A percentile compares a stretch with the other conserved stretches of the same genome.
These are phyloP conservation scores for Cavia porcellus DNA, from an alignment of 2,113 vertebrate species.

Conservation along the genomic window DNA sequence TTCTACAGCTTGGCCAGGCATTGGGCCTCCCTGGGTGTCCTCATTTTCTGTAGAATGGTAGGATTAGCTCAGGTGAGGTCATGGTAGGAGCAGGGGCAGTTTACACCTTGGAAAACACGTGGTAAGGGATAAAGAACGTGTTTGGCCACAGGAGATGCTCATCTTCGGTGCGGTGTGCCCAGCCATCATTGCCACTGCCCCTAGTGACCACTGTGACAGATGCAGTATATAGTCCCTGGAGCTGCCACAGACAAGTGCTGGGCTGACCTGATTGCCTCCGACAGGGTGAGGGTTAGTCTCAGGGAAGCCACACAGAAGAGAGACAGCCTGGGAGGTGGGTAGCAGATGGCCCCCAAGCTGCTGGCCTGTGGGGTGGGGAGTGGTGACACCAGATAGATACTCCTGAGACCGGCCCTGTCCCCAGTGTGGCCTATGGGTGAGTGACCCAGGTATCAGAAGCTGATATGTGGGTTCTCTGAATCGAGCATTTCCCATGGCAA, in stretches of 20 bases:
- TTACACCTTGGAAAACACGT: neutral
- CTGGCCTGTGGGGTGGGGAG: conserved; percentile 71
- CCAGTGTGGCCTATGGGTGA: neutral
- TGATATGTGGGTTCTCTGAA: conserved; percentile 8
- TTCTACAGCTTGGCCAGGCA: fast-evolving
- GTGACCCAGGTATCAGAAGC: neutral
- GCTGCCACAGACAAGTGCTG: conserved; percentile 81
- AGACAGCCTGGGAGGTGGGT: conserved; percentile 82
- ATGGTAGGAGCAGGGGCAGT: neutral
- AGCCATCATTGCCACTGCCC: neutral
- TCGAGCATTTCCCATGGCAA: conserved; percentile 58
- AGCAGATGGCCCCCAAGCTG: conserved; percentile 90
- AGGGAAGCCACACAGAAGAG: conserved; percentile 87
- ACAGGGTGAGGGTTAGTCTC: conserved; percentile 87
- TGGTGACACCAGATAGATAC: neutral
- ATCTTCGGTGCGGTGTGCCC: neutral
- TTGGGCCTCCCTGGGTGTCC: no score
- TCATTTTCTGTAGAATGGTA: fast-evolving
- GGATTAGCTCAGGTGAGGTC: neutral
- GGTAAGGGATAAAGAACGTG: no score
- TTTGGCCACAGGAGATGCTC: neutral
- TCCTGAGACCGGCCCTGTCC: neutral
- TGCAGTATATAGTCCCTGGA: conserved; percentile 49
- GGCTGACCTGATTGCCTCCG: conserved; percentile 89
- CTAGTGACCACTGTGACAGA: conserved; percentile 68